A percentile compares a stretch with the other conserved stretches of the same genome.
phyloP scores from a whole-genome alignment of 2,113 vertebrate species.

The Podarcis muralis region DNA sequence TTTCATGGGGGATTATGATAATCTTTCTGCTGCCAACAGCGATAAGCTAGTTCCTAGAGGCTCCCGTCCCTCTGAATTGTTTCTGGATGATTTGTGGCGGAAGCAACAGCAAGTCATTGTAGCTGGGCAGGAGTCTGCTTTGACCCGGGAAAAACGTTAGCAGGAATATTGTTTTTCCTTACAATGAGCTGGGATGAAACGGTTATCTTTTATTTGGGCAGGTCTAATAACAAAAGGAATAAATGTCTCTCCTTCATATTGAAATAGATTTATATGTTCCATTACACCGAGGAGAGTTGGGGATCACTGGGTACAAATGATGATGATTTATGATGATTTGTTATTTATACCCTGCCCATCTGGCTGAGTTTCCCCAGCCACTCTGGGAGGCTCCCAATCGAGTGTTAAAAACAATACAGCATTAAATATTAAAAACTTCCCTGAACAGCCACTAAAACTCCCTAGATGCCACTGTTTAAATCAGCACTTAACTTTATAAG shows the following conservation, averaged over 20 bases:
- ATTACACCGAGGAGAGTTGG: not conserved
- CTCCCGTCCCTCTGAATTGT: constrained; percentile 50
- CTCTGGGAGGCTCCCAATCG: no score
- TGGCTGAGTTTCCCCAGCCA: no score
- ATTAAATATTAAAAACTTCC: no score
- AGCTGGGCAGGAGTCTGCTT: not conserved
- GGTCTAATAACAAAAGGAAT: not conserved
- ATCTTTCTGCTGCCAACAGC: constrained; percentile 57
- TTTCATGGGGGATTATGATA: constrained; percentile 63
- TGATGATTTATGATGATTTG: no score
- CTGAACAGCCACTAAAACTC: no score
- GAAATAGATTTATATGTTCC: constrained; percentile 3
- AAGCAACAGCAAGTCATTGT: constrained; percentile 40
- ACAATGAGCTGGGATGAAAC: constrained; percentile 23
- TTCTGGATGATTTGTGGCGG: constrained; percentile 48
- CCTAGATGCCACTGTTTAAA: not conserved
- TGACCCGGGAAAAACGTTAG: constrained; percentile 3
- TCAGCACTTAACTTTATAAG: not conserved
- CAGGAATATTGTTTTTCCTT: not conserved
- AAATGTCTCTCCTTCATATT: not conserved
- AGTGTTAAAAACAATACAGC: no score
- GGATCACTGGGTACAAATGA: not conserved
- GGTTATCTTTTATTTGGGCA: not conserved
- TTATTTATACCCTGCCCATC: no score
- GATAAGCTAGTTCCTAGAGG: constrained; percentile 51